phyloP scores from a whole-genome alignment of 2,888 invertebrate species.

The Tachina lurida region DNA sequence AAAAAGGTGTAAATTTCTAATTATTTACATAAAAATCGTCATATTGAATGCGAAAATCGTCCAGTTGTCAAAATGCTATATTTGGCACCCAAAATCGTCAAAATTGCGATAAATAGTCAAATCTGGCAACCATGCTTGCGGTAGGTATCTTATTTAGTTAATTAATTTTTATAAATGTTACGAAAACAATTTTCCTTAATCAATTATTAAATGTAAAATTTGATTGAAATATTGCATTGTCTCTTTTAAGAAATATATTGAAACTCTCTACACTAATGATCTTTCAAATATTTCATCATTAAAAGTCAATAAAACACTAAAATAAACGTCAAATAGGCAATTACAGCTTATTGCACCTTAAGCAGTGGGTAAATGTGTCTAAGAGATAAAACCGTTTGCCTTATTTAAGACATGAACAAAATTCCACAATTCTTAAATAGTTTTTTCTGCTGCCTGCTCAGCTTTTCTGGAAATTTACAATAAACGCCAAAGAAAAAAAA shows the following conservation, averaged over 20 bases:
- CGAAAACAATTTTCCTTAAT: not conserved
- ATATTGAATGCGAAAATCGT: too few relatives aligned
- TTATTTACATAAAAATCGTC: too few relatives aligned
- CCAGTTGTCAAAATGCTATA: too few relatives aligned
- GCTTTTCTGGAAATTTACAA: constrained; percentile 46
- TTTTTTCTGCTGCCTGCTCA: constrained; percentile 36
- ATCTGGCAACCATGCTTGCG: too few relatives aligned
- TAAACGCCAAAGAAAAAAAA: constrained; percentile 20
- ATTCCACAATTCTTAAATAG: constrained; percentile 50
- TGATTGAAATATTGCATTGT: constrained; percentile 5
- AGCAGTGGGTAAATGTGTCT: constrained; percentile 52
- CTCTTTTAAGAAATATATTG: constrained; percentile 1
- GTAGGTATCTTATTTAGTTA: too few relatives aligned
- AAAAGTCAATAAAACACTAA: constrained; percentile 29
- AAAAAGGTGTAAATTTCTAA: too few relatives aligned
- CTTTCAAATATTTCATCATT: constrained; percentile 52
- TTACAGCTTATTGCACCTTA: constrained; percentile 42
- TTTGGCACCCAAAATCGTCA: too few relatives aligned
- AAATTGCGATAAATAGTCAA: too few relatives aligned
- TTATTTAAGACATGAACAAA: constrained; percentile 54
- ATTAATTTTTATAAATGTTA: not conserved
- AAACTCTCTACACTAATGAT: constrained; percentile 30
- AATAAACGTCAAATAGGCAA: constrained; percentile 35
- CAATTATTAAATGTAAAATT: not conserved
- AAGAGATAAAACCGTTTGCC: constrained; percentile 39